These are phyloP conservation scores for Spodoptera litura DNA, from an alignment of 1,140 invertebrate species.

Conservation along the genomic window DNA sequence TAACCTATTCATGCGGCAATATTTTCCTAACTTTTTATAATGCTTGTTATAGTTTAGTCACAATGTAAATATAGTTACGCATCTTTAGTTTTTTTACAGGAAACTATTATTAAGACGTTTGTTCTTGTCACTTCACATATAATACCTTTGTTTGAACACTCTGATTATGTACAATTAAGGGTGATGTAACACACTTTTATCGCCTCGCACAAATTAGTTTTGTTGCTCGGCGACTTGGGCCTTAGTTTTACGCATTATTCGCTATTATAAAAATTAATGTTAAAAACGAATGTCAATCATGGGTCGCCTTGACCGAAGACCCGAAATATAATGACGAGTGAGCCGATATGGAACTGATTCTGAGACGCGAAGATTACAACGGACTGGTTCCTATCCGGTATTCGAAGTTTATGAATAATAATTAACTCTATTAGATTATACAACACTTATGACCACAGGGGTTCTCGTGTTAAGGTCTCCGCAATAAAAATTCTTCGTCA, in stretches of 20 bases:
- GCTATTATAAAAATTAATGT: constrained; percentile 36
- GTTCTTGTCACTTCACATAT: constrained; percentile 64
- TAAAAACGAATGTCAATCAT: constrained; percentile 40
- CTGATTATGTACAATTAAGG: constrained; percentile 66
- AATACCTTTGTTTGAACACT: constrained; percentile 69
- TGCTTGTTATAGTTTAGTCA: constrained; percentile 51
- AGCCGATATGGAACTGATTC: constrained; percentile 46
- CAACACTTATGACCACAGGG: constrained; percentile 55
- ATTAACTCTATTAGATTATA: constrained; percentile 60
- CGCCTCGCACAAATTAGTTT: constrained; percentile 56
- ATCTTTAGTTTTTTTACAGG: constrained; percentile 53
- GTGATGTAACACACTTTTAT: constrained; percentile 71
- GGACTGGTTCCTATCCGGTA: constrained; percentile 58
- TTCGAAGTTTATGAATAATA: constrained; percentile 54
- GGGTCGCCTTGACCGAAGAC: constrained; percentile 53
- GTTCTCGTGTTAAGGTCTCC: constrained; percentile 40
- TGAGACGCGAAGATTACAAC: constrained; percentile 48
- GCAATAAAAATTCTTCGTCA: constrained; percentile 38
- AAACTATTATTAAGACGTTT: constrained; percentile 62
- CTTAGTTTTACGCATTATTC: constrained; percentile 27
- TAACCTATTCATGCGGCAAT: not conserved
- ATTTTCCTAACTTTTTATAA: not conserved
- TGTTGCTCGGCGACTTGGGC: constrained; percentile 55
- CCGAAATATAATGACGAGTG: constrained; percentile 51
- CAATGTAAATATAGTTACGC: constrained; percentile 59